Evolutionary conservation across 2,888 invertebrate species (phyloP), one percentile per base, ranked within the genome.

Genomic region (Papilio gigon): DNA sequence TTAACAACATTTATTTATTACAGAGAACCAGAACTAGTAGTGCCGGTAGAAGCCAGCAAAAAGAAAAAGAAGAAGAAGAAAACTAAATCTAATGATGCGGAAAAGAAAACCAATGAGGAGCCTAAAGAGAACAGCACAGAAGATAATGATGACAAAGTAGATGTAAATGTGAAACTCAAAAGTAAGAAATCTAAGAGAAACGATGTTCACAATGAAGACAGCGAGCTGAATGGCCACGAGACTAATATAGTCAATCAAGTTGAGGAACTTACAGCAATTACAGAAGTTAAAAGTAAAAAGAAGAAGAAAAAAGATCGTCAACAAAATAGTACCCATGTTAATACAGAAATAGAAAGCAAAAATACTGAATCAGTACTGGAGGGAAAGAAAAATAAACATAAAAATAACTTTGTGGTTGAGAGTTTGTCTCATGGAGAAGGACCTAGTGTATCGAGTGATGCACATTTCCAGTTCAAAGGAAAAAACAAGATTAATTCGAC

Each of bases 21-120:
- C 82, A 92, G 92, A 37, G 86, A 88, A 66, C 91, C 87, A 27
- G 88, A 89, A 74, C 75, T 88, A 71, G 80, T 83, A 5, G 82
- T 85, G 2, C 82, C 89, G 14, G 72, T 82, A 68, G 80, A 85
- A 76, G 80, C 79, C 25, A 85, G 83, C 58, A 88, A 85, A 75
- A 90, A 87, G 77, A 86, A 87, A 72, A 89, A 86, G 76, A 89
- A 86, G 79, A 92, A 84, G 75, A 86, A 85, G 73, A 83, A 89
- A 53, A 33, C 86, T 5, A 66, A 50, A 37, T 3, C 25, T 53
- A 74, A 76, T 59, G 59, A 76, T 71, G 14, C 60, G 22, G 22
- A 73, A 20, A 22, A 40, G 65, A 68, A 68, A 11, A n/a, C n/a
- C n/a, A 69, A 50, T 20, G 60, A 62, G 20, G 56, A 71, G 68